Evolutionary conservation across 2,888 invertebrate genomes (phyloP), one percentile per base, ranked within the genome.

Genomic region (Tenodera sinensis): DNA sequence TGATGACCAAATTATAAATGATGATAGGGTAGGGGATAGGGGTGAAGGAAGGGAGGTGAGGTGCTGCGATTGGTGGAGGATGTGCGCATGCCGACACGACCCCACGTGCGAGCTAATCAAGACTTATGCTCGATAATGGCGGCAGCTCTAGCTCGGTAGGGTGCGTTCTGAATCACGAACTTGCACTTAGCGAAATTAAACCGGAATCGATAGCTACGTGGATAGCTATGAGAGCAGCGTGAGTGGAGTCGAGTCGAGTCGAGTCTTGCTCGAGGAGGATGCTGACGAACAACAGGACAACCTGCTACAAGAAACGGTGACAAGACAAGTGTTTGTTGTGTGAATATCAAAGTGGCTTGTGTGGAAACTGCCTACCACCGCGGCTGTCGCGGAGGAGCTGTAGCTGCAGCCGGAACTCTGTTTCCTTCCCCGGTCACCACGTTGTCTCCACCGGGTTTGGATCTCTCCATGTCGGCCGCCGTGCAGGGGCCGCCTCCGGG

Each of bases 41-140:
- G 3, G 20, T 1, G 4, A 1, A 1, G 54, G 25, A 71, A 20
- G 54, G 54, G 54, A 25, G 54, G 20, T 1, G 54, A 20, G 20
- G 25, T 71, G 54, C 54, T 71, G 2, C 2, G 54, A 71, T 71
- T 71, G 54, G 54, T 71, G 54, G 54, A 25, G 20, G 54, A 3
- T 6, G 54, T 71, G 87, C 87, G 87, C 87, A 81, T 47, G 86
- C 47, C 83, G 87, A 86, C 83, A 42, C 83, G 82, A 83, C 88
- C 88, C 84, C 88, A 85, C 88, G 88, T 92, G 87, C 83, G 0
- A 83, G 92, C 93, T 93, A 93, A 93, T 93, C 93, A 93, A 93
- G 93, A 93, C 93, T 93, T 93, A 93, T 93, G 92, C 93, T 93
- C 93, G 93, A 93, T 94, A 93, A 94, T 94, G 94, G 93, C 94